Evolutionary conservation across 2,113 vertebrate genomes (phyloP).

Genomic region (Suncus etruscus): DNA sequence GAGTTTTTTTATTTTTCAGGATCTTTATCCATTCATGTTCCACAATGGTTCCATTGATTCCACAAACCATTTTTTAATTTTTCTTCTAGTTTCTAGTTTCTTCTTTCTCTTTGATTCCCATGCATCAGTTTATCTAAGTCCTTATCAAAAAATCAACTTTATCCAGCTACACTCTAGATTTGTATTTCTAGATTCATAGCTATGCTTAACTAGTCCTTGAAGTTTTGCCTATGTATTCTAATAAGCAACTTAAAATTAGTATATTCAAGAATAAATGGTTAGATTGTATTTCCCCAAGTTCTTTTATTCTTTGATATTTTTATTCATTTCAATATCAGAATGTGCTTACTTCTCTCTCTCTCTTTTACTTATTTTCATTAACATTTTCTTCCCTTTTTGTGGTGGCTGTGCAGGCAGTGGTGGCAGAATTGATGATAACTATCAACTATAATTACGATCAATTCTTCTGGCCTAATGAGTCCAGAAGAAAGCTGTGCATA

Average conservation of each 20-base stretch:
- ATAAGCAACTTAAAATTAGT: neutral
- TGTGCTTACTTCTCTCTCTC: constrained; percentile 16
- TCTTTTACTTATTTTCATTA: neutral
- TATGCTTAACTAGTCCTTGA: neutral
- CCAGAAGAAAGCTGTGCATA: too few relatives aligned
- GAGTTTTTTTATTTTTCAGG: neutral
- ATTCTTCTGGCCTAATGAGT: too few relatives aligned
- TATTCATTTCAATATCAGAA: constrained; percentile 34
- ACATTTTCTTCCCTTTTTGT: neutral
- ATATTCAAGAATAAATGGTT: neutral
- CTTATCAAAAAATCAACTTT: neutral
- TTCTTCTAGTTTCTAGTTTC: neutral
- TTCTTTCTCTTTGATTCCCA: neutral
- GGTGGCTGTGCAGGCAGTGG: neutral
- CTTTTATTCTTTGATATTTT: neutral
- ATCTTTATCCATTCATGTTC: too few relatives aligned
- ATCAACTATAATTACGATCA: too few relatives aligned
- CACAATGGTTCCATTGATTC: too few relatives aligned
- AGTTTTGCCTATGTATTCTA: neutral
- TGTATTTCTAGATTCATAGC: neutral
- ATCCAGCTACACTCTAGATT: neutral
- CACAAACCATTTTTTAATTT: neutral
- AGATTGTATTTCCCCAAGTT: neutral
- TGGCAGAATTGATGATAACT: too few relatives aligned
- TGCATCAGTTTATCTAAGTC: too few relatives aligned